phyloP scores from a whole-genome alignment of 92 coral and sea anemone genomes.

The Bergia puertoricense region DNA sequence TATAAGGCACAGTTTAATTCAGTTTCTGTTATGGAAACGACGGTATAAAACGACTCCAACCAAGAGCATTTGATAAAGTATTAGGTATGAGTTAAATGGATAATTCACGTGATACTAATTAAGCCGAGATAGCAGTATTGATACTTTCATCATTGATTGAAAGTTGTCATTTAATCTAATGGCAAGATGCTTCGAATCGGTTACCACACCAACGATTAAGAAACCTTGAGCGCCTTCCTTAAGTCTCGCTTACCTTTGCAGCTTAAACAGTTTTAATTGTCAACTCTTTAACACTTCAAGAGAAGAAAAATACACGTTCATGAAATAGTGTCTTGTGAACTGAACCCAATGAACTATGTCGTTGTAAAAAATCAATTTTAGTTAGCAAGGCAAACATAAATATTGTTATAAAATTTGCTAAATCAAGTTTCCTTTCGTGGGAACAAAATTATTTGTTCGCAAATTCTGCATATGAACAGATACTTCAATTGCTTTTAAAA shows the following conservation, averaged over 20 bases:
- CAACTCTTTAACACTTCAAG: background rate
- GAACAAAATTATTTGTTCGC: background rate
- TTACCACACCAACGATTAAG: background rate
- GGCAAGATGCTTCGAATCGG: background rate
- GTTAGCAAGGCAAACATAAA: background rate
- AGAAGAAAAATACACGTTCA: background rate
- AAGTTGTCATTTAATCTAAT: background rate
- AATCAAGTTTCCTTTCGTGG: background rate
- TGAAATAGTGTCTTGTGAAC: too few relatives aligned
- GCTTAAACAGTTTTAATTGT: background rate
- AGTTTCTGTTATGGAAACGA: background rate
- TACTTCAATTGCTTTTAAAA: background rate
- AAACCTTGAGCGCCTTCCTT: background rate
- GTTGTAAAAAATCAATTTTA: too few relatives aligned
- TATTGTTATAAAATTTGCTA: background rate
- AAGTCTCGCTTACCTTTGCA: background rate
- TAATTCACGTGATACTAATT: background rate
- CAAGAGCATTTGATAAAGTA: background rate
- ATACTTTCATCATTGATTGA: background rate
- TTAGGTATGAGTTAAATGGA: background rate
- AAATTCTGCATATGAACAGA: background rate
- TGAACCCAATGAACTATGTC: background rate
- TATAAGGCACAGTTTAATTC: background rate
- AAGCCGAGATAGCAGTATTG: background rate
- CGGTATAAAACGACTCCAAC: background rate